Evolutionary conservation across 2,888 invertebrate genomes (phyloP), one percentile per base, ranked within the genome.

Genomic region (Meliscaeva auricollis): DNA sequence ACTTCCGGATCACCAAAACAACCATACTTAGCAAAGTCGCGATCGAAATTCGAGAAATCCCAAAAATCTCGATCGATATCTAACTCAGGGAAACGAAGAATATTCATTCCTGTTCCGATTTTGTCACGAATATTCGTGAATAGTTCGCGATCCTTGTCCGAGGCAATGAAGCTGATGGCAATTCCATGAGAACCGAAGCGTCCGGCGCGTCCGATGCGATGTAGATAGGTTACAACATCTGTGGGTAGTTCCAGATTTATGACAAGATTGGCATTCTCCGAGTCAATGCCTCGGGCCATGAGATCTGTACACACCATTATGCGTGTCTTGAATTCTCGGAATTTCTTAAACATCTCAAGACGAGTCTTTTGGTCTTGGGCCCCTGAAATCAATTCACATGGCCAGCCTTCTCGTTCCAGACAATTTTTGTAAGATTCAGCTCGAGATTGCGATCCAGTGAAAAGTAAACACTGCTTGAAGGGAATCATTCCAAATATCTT

Each of bases 161-260:
- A 93, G 88, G 95, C 93, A 8, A 96, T 92, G 76, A 98, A 94
- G 64, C 95, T 96, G 13, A 98, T 94, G 30, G 97, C 96, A 75
- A 95, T 94, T 68, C 98, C 98, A 91, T 95, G 94, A 0, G 96
- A 95, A 0, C 99, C 99, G 93, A 96, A 99, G 83, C 99, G 94
- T 0, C 99, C 99, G 52, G 98, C 98, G 89, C 99, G 94, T 0
- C 99, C 99, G 90, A 98, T 98, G 89, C 99, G 94, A 93, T 99
- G 99, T 87, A 98, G 94, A 93, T 98, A 98, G 17, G 97, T 97
- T 87, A 96, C 95, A 88, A 95, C 93, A 89, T 96, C 96, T 87
- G 90, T 90, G 0, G 99, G 98, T 35, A 97, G 93, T 90, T 99
- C 99, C 89, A 98, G 94, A 92, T 99, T 99, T 8, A 99, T 94